These are phyloP conservation scores for Campylorhamphus procurvoides DNA, from an alignment of 2,113 vertebrate species.

Conservation along the genomic window DNA sequence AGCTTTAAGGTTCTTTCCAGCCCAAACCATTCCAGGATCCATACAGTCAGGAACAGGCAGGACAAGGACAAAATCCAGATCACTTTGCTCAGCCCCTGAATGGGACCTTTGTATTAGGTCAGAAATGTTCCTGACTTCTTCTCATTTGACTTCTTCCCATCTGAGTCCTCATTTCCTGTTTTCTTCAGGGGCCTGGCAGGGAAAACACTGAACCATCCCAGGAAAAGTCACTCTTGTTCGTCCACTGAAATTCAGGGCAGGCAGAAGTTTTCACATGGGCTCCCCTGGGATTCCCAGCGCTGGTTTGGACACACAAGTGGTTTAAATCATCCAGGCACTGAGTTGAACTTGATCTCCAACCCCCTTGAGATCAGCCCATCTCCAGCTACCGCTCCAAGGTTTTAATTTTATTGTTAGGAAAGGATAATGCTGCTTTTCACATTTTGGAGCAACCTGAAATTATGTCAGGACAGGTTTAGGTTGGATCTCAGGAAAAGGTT, in stretches of 20 bases:
- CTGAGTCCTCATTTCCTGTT: conserved; percentile 1
- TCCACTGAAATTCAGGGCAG: background rate
- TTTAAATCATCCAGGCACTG: background rate
- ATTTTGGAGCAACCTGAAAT: background rate
- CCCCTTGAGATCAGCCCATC: background rate
- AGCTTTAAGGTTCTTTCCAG: background rate
- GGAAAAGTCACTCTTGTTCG: background rate
- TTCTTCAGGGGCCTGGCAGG: background rate
- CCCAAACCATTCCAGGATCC: background rate
- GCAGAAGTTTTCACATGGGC: background rate
- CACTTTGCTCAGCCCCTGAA: background rate
- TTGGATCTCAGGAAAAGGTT: too few species aligned
- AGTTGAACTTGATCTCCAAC: background rate
- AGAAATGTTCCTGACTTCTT: background rate
- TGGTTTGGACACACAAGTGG: background rate
- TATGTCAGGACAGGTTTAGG: too few species aligned
- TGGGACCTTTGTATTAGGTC: background rate
- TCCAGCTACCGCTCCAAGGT: background rate
- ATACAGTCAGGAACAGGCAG: accelerated
- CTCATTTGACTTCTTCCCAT: background rate
- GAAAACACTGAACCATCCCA: background rate
- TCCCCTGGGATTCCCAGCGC: background rate
- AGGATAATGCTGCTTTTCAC: background rate
- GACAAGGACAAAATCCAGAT: background rate
- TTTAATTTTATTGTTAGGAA: background rate